Conservation (phyloP, 2,888 invertebrate genomes). For the Campopleginae sp. region DNA sequence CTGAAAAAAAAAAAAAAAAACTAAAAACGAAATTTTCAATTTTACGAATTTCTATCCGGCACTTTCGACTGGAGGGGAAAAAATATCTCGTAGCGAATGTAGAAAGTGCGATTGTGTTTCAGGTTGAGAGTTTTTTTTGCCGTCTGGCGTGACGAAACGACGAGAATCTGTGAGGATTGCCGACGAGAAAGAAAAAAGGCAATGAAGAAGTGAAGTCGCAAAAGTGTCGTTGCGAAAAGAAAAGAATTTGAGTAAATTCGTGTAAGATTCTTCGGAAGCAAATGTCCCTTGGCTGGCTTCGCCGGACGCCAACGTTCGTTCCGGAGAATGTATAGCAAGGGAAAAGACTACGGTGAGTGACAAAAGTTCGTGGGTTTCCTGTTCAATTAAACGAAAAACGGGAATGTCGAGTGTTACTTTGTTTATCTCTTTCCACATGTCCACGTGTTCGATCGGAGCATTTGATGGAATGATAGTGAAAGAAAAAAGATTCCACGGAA, state of each 20-base stretch:
- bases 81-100: too few species aligned
- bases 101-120: too few species aligned
- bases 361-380: slow-evolving; percentile 67
- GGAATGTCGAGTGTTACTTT: slow-evolving; percentile 39
- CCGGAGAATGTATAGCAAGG: slow-evolving; percentile 9
- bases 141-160: not conserved
- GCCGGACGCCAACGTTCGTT: slow-evolving; percentile 38
- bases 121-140: not conserved
- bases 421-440: slow-evolving; percentile 22
- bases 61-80: too few species aligned
- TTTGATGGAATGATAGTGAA: slow-evolving; percentile 36
- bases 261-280: slow-evolving; percentile 20
- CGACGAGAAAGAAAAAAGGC: not conserved
- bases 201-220: slow-evolving; percentile 39
- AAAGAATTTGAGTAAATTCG: slow-evolving; percentile 14
- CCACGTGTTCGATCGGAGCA: slow-evolving; percentile 30
- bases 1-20: too few species aligned
- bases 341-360: slow-evolving; percentile 39
- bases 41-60: too few species aligned
- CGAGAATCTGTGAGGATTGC: not conserved
- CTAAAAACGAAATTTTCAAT: too few species aligned
- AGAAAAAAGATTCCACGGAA: not conserved
- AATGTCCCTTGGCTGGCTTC: slow-evolving; percentile 50
- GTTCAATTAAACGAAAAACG: slow-evolving; percentile 67
- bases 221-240: slow-evolving; percentile 51